Base-by-base conservation (phyloP, 2,113 vertebrate genomes). In the Muntiacus reevesi region DNA sequence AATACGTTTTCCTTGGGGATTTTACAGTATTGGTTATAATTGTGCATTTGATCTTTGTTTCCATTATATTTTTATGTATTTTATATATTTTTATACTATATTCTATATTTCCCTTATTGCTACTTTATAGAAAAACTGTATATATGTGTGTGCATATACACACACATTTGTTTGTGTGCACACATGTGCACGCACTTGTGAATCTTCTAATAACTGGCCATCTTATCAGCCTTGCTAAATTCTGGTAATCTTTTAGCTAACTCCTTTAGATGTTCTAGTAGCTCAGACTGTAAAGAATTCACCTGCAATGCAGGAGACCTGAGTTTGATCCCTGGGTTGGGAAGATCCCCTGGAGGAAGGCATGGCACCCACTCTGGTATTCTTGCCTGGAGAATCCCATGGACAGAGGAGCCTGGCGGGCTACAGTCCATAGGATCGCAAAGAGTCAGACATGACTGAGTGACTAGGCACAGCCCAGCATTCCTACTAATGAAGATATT, bases 1-100 rank as follows among this genome's bases (percentile, higher is more conserved):
- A 17, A 47, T 94, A 17, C 30, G 16, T 91, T 96, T 97, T 92
- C 50, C 62, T 95, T 84, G 52, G 84, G 89, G 74, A 83, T 47
- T 96, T 91, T 60, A 50, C 15, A 93, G 9, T 43, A 9, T 87
- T 94, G 21, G 17, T 79, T 95, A 52, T 90, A 79, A 64, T 33
- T 94, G 25, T 89, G 25, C 33, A 84, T 71, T 91, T 89, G 45
- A 74, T 74, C 47, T 82, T 93, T 94, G 62, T 71, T 74, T 93
- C 62, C 14, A 12, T 71, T 76, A n/a, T 86, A 85, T 89, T 59
- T 93, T 92, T 36, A 92, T 43, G 43, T 74, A 74, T 74, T 62
- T 27, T 59, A 27, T 79, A 30, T 87, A 74, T 91, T 64, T 76
- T 43, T 43, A 76, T 76, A 43, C 36, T 76, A 76, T 76, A 76